Evolutionary conservation across 2,113 vertebrate species (phyloP).

Genomic region (Barbus barbus): DNA sequence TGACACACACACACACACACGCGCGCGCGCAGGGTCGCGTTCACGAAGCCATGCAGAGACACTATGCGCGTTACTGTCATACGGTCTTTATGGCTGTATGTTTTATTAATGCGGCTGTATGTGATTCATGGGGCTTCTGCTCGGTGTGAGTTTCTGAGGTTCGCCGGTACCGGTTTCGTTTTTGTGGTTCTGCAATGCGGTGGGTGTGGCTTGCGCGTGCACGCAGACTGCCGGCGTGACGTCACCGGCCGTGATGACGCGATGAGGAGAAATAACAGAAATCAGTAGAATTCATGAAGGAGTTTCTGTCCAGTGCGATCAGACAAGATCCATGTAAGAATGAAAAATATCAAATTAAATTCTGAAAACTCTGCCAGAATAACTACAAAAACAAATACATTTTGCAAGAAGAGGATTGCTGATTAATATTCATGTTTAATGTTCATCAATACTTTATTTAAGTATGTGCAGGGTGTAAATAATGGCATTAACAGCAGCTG

Average conservation of each 20-base stretch:
- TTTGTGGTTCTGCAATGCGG: constrained; percentile 64
- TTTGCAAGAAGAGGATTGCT: background rate
- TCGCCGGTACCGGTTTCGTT: constrained; percentile 27
- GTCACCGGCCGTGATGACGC: background rate
- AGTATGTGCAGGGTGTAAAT: background rate
- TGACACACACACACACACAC: constrained; percentile 1
- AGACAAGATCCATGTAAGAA: too few species aligned
- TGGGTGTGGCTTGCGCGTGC: constrained; percentile 62
- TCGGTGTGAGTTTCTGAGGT: background rate
- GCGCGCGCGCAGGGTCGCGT: background rate
- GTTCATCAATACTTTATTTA: background rate
- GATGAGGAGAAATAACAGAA: background rate
- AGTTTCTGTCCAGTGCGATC: too few species aligned
- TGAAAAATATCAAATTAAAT: too few species aligned
- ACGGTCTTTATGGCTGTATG: background rate
- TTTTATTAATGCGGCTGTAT: background rate
- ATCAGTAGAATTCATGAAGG: too few species aligned
- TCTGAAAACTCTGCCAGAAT: too few species aligned
- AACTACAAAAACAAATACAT: too few species aligned
- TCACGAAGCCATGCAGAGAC: background rate
- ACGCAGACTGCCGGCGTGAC: background rate
- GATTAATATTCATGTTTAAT: background rate
- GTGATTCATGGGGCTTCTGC: background rate
- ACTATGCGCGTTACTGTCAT: background rate
- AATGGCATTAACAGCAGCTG: background rate